phyloP scores from a whole-genome alignment of 2,888 invertebrate species.

The Synergus itoensis region DNA sequence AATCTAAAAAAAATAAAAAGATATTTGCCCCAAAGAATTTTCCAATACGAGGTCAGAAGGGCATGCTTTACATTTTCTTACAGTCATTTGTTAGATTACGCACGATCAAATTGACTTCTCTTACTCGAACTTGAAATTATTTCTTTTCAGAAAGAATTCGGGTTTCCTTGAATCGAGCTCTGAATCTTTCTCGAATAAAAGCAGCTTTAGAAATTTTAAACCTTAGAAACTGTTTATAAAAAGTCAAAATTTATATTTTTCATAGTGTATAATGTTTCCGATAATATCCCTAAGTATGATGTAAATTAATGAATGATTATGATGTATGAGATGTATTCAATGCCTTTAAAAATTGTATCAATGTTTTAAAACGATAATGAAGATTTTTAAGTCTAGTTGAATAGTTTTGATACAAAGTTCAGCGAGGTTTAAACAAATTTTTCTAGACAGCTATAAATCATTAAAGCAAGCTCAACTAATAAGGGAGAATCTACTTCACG shows the following conservation, averaged over 20 bases:
- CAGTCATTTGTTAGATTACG: slow-evolving; percentile 19
- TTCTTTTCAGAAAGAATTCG: background rate
- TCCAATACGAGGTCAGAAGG: slow-evolving; percentile 42
- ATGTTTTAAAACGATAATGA: background rate
- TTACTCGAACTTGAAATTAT: background rate
- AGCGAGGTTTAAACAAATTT: slow-evolving; percentile 1
- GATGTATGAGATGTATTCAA: too few relatives aligned
- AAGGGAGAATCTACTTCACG: slow-evolving; percentile 28
- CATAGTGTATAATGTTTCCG: background rate
- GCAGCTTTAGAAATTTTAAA: background rate
- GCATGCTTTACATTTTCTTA: slow-evolving; percentile 13
- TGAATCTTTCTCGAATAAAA: background rate
- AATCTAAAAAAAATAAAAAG: slow-evolving; percentile 33
- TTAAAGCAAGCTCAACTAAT: slow-evolving; percentile 25
- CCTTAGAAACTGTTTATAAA: background rate
- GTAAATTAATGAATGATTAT: too few relatives aligned
- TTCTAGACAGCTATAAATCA: slow-evolving; percentile 23
- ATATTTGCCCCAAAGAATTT: slow-evolving; percentile 32
- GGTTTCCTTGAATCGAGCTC: background rate
- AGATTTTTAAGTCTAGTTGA: background rate
- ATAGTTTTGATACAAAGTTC: slow-evolving; percentile 2
- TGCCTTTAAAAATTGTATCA: too few relatives aligned
- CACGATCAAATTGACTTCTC: slow-evolving; percentile 4
- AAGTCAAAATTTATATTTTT: background rate
- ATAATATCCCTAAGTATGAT: background rate